Evolutionary conservation across 1,140 invertebrate genomes (phyloP).

Genomic region (Sarcophaga peregrina): DNA sequence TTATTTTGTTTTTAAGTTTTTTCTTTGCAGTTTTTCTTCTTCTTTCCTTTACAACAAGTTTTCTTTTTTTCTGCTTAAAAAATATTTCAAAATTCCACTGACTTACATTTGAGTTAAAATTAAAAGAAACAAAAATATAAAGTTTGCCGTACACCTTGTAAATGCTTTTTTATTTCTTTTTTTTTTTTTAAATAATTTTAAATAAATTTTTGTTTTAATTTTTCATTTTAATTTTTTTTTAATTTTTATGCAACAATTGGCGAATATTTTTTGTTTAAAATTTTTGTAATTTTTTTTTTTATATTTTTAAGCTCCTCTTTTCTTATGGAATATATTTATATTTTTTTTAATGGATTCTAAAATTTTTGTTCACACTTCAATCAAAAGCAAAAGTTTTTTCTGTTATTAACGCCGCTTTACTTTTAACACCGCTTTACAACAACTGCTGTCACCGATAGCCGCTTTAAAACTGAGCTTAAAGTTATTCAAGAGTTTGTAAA

Average conservation of each 20-base stretch:
- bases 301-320: no score
- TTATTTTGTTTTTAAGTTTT: no score
- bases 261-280: not conserved
- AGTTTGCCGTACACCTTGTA: no score
- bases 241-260: no score
- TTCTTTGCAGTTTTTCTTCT: not conserved
- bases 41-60: slow-evolving; percentile 32
- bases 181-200: no score
- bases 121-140: no score
- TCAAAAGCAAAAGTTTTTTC: not conserved
- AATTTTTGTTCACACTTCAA: not conserved
- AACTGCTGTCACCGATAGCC: slow-evolving; percentile 31
- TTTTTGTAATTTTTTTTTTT: no score
- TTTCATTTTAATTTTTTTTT: no score
- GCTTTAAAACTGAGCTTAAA: slow-evolving; percentile 33
- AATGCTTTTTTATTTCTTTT: no score
- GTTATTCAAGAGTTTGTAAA: slow-evolving; percentile 20
- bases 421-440: slow-evolving; percentile 17
- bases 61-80: not conserved
- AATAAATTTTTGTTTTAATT: no score
- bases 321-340: not conserved
- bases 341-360: not conserved
- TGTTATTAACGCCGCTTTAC: not conserved
- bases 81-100: not conserved
- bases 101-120: not conserved